Evolutionary conservation across 1,140 invertebrate species (phyloP).

Genomic region (Diabrotica undecimpunctata): DNA sequence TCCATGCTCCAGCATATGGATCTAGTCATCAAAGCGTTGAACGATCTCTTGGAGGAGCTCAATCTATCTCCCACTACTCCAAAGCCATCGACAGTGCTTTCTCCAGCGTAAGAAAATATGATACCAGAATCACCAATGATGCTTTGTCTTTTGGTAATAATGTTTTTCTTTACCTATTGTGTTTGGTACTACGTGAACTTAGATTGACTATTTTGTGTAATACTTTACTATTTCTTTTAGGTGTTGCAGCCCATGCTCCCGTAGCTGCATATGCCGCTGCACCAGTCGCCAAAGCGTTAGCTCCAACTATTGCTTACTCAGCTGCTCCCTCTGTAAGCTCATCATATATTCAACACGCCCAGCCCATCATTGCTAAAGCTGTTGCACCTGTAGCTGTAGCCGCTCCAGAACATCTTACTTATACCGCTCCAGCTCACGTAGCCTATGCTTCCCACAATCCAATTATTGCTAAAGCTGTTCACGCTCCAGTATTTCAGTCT

Average conservation of each 20-base stretch:
- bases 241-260: constrained; percentile 17
- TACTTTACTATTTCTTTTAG: constrained; percentile 27
- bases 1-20: constrained; percentile 51
- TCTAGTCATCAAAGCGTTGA: constrained; percentile 55
- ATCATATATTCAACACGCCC: constrained; percentile 33
- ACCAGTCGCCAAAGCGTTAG: not conserved
- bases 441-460: constrained; percentile 31
- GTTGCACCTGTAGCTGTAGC: not conserved
- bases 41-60: constrained; percentile 54
- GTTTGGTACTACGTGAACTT: too few relatives aligned
- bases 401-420: not conserved
- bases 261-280: constrained; percentile 12
- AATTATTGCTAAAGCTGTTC: not conserved
- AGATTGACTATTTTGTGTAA: too few relatives aligned
- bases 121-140: constrained; percentile 59
- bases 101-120: constrained; percentile 60
- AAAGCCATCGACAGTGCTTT: constrained; percentile 62
- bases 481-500: constrained; percentile 15
- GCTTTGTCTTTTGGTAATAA: constrained; percentile 41
- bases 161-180: too few relatives aligned
- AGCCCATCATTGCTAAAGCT: not conserved
- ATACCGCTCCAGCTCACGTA: constrained; percentile 34
- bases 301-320: constrained; percentile 6
- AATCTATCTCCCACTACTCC: constrained; percentile 56
- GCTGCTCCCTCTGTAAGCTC: constrained; percentile 17